These are phyloP conservation scores for Dorcus hopei DNA, from an alignment of 2,888 invertebrate species.

Conservation along the genomic window DNA sequence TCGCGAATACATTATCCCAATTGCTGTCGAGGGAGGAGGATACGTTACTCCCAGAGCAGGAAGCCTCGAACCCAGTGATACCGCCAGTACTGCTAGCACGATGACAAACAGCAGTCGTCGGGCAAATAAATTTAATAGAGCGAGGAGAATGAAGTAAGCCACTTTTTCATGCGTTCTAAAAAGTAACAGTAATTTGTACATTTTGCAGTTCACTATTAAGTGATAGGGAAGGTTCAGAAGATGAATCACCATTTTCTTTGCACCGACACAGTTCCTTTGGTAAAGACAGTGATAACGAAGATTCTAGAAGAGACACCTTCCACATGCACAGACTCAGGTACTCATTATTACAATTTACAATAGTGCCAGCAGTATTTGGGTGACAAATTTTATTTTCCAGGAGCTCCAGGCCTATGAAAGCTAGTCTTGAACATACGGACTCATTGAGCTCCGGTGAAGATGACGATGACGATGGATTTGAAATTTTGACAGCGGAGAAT, in stretches of 20 bases:
- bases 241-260: slow-evolving; percentile 59
- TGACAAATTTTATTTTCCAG: slow-evolving; percentile 41
- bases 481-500: slow-evolving; percentile 86
- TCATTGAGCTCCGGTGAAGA: slow-evolving; percentile 87
- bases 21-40: slow-evolving; percentile 86
- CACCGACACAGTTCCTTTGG: slow-evolving; percentile 58
- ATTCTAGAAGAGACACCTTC: slow-evolving; percentile 50
- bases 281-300: slow-evolving; percentile 59
- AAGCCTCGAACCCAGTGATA: slow-evolving; percentile 72
- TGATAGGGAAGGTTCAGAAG: slow-evolving; percentile 65
- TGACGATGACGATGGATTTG: slow-evolving; percentile 87
- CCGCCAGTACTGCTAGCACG: slow-evolving; percentile 55
- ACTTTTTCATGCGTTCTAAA: background rate
- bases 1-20: slow-evolving; percentile 89
- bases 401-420: slow-evolving; percentile 66
- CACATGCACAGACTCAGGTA: slow-evolving; percentile 68
- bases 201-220: slow-evolving; percentile 61
- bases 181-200: background rate
- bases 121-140: slow-evolving; percentile 49
- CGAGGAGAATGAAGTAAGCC: slow-evolving; percentile 66
- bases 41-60: slow-evolving; percentile 75
- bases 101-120: slow-evolving; percentile 52
- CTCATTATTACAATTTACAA: background rate
- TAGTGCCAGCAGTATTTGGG: slow-evolving; percentile 1
- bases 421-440: slow-evolving; percentile 69